Evolutionary conservation across 2,113 vertebrate species (phyloP), one percentile per base, ranked within the genome.

Genomic region (Clinocottus analis): DNA sequence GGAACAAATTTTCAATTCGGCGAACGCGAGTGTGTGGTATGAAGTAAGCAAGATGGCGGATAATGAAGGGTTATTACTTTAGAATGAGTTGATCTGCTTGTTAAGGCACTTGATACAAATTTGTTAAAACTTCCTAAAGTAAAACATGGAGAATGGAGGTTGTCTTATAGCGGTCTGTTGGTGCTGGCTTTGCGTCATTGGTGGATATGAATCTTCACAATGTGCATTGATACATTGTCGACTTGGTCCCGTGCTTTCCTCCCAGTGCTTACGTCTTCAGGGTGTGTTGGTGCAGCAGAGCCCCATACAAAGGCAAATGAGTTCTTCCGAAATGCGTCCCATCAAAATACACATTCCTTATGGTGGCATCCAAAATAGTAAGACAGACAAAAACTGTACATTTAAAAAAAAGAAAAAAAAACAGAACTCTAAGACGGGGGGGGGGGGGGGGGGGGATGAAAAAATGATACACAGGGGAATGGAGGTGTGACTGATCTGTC

Each of bases 81-180:
- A 87, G 90, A 97, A 97, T 95, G 95, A 97, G 96, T 97, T 93
- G 95, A 96, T 94, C 95, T 97, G 97, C 97, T 97, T 94, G 87
- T 92, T 99, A 99, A 99, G 98, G 98, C 98, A 99, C 98, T 99
- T 99, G 93, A 97, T 97, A 98, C 96, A 97, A 97, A 97, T 95
- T 95, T 95, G 95, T 95, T 96, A 95, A 95, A 97, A 96, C 75
- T 90, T 88, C 59, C n/a, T 61, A 64, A 91, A 89, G 47, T 74
- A 87, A 89, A 86, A 81, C 0, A 9, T 81, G 91, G 60, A 80
- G 80, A 47, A 81, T 85, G 84, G 86, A 85, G 86, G 90, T 73
- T 41, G 78, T 83, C 61, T 1, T 66, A 17, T 31, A 37, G 39
- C 69, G 81, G 75, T 82, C 68, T 39, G 80, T 90, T 33, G 81